phyloP scores from a whole-genome alignment of 1,140 invertebrate genomes.

The Cotesia typhae region DNA sequence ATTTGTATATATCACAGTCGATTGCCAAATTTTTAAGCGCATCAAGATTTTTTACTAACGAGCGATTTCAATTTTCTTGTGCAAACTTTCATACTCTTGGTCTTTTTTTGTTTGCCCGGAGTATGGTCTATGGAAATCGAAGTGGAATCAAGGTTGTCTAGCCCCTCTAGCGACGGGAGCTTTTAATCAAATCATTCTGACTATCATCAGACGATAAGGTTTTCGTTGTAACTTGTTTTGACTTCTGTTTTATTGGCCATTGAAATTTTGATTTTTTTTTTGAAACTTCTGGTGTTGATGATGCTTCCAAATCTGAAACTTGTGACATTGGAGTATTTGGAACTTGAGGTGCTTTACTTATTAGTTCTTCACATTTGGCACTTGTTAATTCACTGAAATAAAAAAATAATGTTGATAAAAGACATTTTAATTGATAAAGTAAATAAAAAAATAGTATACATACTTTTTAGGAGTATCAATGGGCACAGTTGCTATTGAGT shows the following conservation, averaged over 20 bases:
- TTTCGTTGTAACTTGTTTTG: not conserved
- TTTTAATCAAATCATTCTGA: conserved; percentile 22
- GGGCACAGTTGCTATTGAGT: conserved; percentile 58
- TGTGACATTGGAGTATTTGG: not conserved
- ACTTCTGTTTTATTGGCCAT: conserved; percentile 6
- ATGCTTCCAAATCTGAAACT: not conserved
- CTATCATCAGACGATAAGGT: conserved; percentile 9
- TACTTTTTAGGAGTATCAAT: conserved; percentile 20
- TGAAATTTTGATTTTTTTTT: conserved; percentile 9
- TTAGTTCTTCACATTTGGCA: not conserved
- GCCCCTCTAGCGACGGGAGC: conserved; percentile 41
- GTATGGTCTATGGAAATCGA: not conserved
- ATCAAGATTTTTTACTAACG: conserved; percentile 25
- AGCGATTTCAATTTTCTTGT: conserved; percentile 41
- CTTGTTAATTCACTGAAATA: no score
- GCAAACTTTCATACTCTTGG: conserved; percentile 32
- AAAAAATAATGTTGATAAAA: not conserved
- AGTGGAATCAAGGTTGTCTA: conserved; percentile 34
- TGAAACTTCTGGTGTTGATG: not conserved
- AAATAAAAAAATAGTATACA: conserved; percentile 10
- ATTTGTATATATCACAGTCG: conserved; percentile 13
- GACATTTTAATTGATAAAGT: not conserved
- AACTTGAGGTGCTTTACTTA: not conserved
- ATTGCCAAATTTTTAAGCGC: not conserved
- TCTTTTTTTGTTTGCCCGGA: conserved; percentile 34